Conservation (phyloP, 2,113 vertebrate genomes). For the Elephantulus edwardii region DNA sequence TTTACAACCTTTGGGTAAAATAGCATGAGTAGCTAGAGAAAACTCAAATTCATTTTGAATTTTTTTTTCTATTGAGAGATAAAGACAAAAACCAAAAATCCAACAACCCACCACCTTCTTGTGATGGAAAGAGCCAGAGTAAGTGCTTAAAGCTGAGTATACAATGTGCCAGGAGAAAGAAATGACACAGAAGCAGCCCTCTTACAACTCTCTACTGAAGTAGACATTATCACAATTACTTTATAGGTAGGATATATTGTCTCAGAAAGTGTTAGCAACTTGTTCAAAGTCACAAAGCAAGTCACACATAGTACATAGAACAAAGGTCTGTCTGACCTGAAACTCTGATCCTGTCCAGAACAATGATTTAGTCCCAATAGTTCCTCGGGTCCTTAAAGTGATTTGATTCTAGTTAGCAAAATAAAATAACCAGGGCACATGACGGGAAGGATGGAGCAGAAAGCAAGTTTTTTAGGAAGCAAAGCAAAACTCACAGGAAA, state of each 20-base stretch:
- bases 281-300: not conserved
- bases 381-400: not conserved
- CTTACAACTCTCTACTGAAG: not conserved
- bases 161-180: not conserved
- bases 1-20: not conserved
- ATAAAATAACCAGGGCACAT: not conserved
- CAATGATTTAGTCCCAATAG: not conserved
- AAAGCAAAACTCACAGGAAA: not conserved
- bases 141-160: not conserved
- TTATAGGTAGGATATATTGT: not conserved
- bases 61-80: not conserved
- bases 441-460: not conserved
- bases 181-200: not conserved
- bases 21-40: not conserved
- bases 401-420: not conserved
- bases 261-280: not conserved
- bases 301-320: not conserved
- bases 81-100: not conserved
- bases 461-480: constrained; percentile 3
- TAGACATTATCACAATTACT: not conserved
- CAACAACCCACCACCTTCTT: not conserved
- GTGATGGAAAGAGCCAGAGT: not conserved
- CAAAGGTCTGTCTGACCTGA: not conserved
- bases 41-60: not conserved
- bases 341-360: not conserved